Base-by-base conservation (phyloP, 2,888 invertebrate species). In the Nesidiocoris tenuis region DNA sequence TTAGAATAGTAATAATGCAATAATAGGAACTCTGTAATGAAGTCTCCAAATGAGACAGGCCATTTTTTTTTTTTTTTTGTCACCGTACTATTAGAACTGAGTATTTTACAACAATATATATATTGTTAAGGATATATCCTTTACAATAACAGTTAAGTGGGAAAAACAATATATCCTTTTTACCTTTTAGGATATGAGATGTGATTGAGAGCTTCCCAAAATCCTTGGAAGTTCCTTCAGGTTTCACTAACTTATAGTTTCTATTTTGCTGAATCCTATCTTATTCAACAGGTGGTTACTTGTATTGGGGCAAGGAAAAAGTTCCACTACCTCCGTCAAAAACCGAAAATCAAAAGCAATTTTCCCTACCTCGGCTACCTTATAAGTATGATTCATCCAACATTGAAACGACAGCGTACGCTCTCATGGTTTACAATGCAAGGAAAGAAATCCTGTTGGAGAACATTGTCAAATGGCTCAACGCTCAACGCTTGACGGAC, bases 371-470 rank as follows among this genome's bases (percentile, higher is more conserved):
- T 0, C 89, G 97, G 0, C 85, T 95, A 76, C 94, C 95, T 0
- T 94, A 95, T 83, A 90, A 89, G 80, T 94, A 91, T 83, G 98
- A 98, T 85, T 90, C 94, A 0, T 91, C 93, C 82, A 97, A 96
- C 83, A 91, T 97, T 63, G 96, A 96, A 82, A 90, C 96, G 0
- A 98, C 97, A 0, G 92, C 96, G 0, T 97, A 96, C 83, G 97
- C 94, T 0, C 85, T 98, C 66, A 85, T 98, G 81, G 92, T 95
- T 0, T 94, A 95, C 82, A 94, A 94, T 78, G 92, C 92, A 25
- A 88, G 94, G 18, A 91, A 95, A 83, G 94, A 95, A 82, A 85
- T 89, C 72, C 88, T 90, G 81, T 90, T 93, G 76, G 94, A 95
- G 82, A 89, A 91, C 1, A 94, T 96, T 80, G 95, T 95, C 9